phyloP scores from a whole-genome alignment of 2,888 invertebrate genomes.

The Urechis unicinctus region DNA sequence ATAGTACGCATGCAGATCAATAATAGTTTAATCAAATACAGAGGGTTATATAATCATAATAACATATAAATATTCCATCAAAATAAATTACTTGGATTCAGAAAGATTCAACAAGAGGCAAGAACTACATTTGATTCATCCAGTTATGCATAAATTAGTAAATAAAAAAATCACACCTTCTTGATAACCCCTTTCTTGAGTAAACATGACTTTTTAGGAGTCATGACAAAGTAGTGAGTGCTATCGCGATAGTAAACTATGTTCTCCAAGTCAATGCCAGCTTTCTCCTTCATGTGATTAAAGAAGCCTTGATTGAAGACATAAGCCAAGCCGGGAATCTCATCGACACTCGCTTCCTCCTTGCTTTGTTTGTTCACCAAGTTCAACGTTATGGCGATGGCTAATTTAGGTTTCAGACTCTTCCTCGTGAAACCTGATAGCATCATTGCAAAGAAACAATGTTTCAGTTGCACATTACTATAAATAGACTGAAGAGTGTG shows the following conservation, averaged over 20 bases:
- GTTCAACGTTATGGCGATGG: constrained; percentile 96
- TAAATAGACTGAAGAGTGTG: too few relatives aligned
- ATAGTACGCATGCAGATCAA: too few relatives aligned
- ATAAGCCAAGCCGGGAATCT: constrained; percentile 85
- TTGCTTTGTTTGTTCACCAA: constrained; percentile 86
- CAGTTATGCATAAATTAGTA: too few relatives aligned
- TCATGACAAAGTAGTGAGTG: constrained; percentile 98
- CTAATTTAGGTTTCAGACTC: constrained; percentile 87
- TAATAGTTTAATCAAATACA: too few relatives aligned
- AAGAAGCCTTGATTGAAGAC: constrained; percentile 97
- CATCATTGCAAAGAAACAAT: background rate
- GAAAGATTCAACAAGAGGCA: too few relatives aligned
- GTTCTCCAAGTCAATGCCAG: constrained; percentile 89
- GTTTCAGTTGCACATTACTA: too few relatives aligned
- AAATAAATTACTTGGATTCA: too few relatives aligned
- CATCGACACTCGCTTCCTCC: constrained; percentile 69
- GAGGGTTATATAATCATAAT: too few relatives aligned
- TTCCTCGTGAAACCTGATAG: constrained; percentile 66
- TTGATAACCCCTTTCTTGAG: constrained; percentile 79
- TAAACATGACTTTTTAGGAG: constrained; percentile 85
- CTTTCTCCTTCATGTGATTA: constrained; percentile 69
- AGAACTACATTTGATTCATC: too few relatives aligned
- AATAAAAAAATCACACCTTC: too few relatives aligned
- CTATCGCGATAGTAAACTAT: constrained; percentile 97
- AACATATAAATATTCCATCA: too few relatives aligned